Conservation (phyloP, 2,888 invertebrate species). For the Periphyllus acericola region DNA sequence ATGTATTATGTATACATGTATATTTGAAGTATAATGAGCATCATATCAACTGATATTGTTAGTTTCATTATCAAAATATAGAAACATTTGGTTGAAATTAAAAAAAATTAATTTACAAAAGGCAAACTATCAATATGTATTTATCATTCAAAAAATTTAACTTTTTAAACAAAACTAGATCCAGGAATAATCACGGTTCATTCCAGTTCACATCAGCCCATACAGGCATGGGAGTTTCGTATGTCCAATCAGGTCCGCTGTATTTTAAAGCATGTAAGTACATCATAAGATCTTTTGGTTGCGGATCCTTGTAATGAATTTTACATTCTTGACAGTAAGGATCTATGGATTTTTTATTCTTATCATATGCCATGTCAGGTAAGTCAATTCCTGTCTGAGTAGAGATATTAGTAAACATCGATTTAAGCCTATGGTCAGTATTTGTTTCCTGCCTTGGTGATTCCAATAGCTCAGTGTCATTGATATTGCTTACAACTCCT, state of each 20-base stretch:
- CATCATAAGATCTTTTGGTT: slow-evolving; percentile 91
- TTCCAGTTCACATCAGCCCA: slow-evolving; percentile 91
- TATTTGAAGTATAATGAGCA: too few relatives aligned
- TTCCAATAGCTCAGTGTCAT: neutral
- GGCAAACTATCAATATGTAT: neutral
- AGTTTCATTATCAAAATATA: too few relatives aligned
- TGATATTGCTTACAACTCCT: slow-evolving; percentile 64
- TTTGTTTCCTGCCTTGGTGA: neutral
- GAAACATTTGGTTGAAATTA: neutral
- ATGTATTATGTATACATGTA: too few relatives aligned
- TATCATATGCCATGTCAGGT: slow-evolving; percentile 75
- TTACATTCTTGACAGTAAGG: slow-evolving; percentile 93
- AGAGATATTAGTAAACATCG: slow-evolving; percentile 76
- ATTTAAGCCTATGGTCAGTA: slow-evolving; percentile 64
- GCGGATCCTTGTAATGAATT: slow-evolving; percentile 89
- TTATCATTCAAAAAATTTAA: neutral
- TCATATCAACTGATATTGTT: too few relatives aligned
- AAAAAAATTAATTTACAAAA: neutral
- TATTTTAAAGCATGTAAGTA: slow-evolving; percentile 96
- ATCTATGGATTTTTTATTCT: slow-evolving; percentile 80
- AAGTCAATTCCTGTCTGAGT: slow-evolving; percentile 86
- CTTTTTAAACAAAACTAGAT: neutral
- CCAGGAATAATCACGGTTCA: slow-evolving; percentile 68
- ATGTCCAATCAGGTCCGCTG: slow-evolving; percentile 92
- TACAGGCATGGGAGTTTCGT: slow-evolving; percentile 87